Percentiles rank a stretch among this genome's conserved stretches.
Evolutionary conservation across 2,888 invertebrate genomes (phyloP).

Genomic region (Caenorhabditis sinica): DNA sequence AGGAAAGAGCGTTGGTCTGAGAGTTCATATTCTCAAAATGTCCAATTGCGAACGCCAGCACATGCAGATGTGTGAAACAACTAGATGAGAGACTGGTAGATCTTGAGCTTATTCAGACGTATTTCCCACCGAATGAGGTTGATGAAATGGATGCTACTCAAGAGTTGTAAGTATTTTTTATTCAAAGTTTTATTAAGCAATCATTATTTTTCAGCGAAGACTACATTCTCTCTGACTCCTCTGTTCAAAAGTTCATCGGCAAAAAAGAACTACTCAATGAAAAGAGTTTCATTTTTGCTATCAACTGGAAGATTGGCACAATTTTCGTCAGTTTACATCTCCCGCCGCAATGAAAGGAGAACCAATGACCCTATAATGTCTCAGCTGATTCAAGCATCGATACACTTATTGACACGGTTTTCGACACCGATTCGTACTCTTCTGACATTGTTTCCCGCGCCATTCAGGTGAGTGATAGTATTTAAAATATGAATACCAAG

Average conservation of each 20-base stretch:
- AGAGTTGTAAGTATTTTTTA: neutral
- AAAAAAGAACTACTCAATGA: constrained; percentile 53
- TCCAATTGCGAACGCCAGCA: constrained; percentile 41
- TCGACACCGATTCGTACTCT: constrained; percentile 77
- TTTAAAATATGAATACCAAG: too few relatives aligned
- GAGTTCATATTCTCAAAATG: constrained; percentile 59
- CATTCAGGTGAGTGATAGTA: too few relatives aligned
- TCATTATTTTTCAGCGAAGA: constrained; percentile 27
- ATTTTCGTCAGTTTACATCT: constrained; percentile 43
- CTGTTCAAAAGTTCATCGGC: constrained; percentile 57
- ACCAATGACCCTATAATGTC: constrained; percentile 40
- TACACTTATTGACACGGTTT: constrained; percentile 65
- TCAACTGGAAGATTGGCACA: constrained; percentile 54
- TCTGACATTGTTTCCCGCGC: constrained; percentile 80
- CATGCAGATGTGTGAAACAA: constrained; percentile 51
- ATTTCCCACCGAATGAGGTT: constrained; percentile 37
- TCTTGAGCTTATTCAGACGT: constrained; percentile 50
- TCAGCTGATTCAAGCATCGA: constrained; percentile 56
- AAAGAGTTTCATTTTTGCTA: constrained; percentile 51
- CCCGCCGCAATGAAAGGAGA: constrained; percentile 37
- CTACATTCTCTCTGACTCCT: constrained; percentile 50
- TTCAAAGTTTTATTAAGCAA: neutral
- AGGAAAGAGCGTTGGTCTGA: constrained; percentile 28
- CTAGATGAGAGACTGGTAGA: constrained; percentile 52
- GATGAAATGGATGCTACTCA: constrained; percentile 1